phyloP scores from a whole-genome alignment of 2,797 vertebrate genomes.

The Cuniculus paca region DNA sequence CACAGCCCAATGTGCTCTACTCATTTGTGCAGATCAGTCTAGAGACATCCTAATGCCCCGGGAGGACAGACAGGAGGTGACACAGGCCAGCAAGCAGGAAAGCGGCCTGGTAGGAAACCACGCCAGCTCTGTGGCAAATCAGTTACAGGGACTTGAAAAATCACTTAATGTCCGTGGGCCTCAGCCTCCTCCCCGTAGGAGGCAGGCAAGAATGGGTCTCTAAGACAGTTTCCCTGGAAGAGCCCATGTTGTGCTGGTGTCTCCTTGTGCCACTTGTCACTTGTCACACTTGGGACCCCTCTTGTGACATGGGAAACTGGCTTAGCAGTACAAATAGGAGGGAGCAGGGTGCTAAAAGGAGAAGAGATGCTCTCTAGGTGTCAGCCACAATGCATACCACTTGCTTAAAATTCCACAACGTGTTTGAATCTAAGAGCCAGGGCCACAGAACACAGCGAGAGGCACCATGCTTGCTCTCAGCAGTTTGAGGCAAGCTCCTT shows the following conservation, averaged over 20 bases:
- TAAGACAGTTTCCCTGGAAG: rapidly evolving
- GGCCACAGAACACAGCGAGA: not conserved
- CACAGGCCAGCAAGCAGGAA: rapidly evolving
- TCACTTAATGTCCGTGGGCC: rapidly evolving
- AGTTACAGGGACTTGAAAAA: rapidly evolving
- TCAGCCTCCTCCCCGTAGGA: rapidly evolving
- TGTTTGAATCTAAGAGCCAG: not conserved
- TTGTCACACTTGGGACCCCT: not conserved
- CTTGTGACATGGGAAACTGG: rapidly evolving
- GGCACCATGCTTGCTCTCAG: too few relatives aligned
- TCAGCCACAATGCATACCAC: rapidly evolving
- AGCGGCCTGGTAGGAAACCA: rapidly evolving
- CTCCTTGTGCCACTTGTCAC: not conserved
- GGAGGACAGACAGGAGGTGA: rapidly evolving
- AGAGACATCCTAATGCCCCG: not conserved
- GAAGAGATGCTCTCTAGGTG: rapidly evolving
- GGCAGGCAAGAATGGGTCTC: rapidly evolving
- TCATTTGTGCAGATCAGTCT: rapidly evolving
- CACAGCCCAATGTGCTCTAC: rapidly evolving
- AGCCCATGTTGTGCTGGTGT: rapidly evolving
- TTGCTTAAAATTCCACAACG: not conserved
- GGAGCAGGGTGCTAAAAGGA: too few relatives aligned
- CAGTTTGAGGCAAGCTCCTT: too few relatives aligned
- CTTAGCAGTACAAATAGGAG: too few relatives aligned
- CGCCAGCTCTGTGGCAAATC: rapidly evolving